Conservation (phyloP, 2,113 vertebrate genomes). For the Sorex araneus region DNA sequence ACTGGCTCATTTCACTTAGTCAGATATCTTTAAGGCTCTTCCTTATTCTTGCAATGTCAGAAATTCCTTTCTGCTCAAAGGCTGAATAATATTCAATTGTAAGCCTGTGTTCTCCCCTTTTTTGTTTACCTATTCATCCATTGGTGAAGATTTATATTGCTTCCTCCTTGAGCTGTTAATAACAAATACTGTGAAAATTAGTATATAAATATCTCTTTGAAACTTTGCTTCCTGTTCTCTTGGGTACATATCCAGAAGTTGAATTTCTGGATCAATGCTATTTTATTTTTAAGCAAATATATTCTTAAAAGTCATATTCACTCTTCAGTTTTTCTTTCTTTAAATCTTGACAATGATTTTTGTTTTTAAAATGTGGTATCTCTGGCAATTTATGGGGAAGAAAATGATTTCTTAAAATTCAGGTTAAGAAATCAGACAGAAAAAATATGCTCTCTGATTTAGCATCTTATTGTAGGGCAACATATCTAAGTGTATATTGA, state of each 20-base stretch:
- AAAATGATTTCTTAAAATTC: background rate
- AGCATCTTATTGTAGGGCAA: background rate
- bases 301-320: background rate
- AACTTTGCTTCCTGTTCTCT: background rate
- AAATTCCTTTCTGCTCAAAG: background rate
- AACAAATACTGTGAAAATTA: background rate
- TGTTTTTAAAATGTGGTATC: background rate
- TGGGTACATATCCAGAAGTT: background rate
- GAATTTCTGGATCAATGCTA: background rate
- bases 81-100: background rate
- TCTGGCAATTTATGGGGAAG: background rate
- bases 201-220: background rate
- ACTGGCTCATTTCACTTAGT: constrained; percentile 48
- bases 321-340: background rate
- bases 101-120: background rate
- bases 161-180: background rate
- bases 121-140: background rate
- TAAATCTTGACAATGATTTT: background rate
- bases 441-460: fast-evolving
- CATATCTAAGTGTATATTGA: background rate
- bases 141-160: background rate
- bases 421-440: too few relatives aligned
- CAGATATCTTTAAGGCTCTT: background rate
- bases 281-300: background rate
- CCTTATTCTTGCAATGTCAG: background rate